Evolutionary conservation across 2,113 vertebrate species (phyloP).

Genomic region (Sarotherodon lohbergeri): DNA sequence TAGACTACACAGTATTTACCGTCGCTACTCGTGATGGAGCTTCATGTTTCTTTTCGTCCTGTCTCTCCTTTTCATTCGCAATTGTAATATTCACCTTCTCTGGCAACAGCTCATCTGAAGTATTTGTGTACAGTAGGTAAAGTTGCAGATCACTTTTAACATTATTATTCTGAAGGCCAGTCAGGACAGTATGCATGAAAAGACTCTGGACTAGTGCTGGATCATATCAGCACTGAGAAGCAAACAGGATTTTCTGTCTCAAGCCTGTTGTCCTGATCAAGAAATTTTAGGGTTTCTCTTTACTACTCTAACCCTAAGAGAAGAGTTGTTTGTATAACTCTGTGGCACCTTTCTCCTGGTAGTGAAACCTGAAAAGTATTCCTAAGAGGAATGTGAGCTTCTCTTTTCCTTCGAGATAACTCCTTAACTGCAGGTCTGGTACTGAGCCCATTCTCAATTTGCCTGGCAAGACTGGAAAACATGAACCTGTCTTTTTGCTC

Average conservation of each 20-base stretch:
- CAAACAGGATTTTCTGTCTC: background rate
- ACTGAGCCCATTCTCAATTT: background rate
- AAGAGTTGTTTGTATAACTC: background rate
- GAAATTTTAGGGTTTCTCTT: background rate
- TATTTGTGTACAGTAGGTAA: background rate
- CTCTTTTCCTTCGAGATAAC: background rate
- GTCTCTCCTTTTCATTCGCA: background rate
- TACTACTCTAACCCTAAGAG: background rate
- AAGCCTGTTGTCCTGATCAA: background rate
- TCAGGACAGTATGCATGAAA: background rate
- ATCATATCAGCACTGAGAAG: background rate
- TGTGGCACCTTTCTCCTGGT: background rate
- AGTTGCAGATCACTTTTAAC: background rate
- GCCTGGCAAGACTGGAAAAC: background rate
- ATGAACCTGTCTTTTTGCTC: background rate
- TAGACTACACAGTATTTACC: background rate
- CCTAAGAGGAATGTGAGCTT: background rate
- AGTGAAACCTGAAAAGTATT: background rate
- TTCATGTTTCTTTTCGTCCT: background rate
- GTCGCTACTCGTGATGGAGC: background rate
- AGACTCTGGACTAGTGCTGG: background rate
- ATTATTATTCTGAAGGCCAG: background rate
- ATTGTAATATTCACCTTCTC: background rate
- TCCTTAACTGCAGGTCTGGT: background rate
- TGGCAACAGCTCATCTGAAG: background rate